phyloP scores from a whole-genome alignment of 2,888 invertebrate genomes.

The Choreutis nemorana region DNA sequence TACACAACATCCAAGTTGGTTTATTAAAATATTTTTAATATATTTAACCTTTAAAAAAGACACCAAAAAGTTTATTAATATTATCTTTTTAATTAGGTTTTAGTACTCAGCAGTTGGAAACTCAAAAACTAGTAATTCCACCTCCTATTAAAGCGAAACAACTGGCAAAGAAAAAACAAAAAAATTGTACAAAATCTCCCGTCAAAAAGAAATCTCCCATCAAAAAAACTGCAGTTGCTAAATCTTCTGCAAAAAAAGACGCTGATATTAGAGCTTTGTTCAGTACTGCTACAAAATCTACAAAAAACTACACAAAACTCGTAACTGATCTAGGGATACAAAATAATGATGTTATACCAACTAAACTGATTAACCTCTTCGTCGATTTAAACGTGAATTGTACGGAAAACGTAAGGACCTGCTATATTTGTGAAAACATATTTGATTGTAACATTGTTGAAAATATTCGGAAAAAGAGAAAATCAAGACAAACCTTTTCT shows the following conservation, averaged over 20 bases:
- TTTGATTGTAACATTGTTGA: constrained; percentile 42
- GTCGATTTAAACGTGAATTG: constrained; percentile 52
- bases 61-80: constrained; percentile 1
- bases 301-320: constrained; percentile 49
- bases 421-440: constrained; percentile 48
- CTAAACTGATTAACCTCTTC: constrained; percentile 40
- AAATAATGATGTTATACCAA: constrained; percentile 36
- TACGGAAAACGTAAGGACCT: constrained; percentile 24
- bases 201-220: constrained; percentile 25
- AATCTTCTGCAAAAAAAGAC: constrained; percentile 44
- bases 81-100: constrained; percentile 20
- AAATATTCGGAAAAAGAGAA: constrained; percentile 18
- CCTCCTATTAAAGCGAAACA: constrained; percentile 18
- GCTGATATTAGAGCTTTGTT: constrained; percentile 67
- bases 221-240: constrained; percentile 29
- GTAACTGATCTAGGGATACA: constrained; percentile 44
- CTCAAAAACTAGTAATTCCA: constrained; percentile 15
- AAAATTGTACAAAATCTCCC: constrained; percentile 15
- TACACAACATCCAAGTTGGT: constrained; percentile 45
- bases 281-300: constrained; percentile 48
- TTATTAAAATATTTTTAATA: neutral
- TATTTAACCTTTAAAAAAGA: constrained; percentile 1
- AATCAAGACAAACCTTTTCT: constrained; percentile 14
- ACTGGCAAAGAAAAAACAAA: constrained; percentile 6
- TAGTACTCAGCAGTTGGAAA: constrained; percentile 22